Conservation (phyloP, 1,140 invertebrate species). For the Conus betulinus region DNA sequence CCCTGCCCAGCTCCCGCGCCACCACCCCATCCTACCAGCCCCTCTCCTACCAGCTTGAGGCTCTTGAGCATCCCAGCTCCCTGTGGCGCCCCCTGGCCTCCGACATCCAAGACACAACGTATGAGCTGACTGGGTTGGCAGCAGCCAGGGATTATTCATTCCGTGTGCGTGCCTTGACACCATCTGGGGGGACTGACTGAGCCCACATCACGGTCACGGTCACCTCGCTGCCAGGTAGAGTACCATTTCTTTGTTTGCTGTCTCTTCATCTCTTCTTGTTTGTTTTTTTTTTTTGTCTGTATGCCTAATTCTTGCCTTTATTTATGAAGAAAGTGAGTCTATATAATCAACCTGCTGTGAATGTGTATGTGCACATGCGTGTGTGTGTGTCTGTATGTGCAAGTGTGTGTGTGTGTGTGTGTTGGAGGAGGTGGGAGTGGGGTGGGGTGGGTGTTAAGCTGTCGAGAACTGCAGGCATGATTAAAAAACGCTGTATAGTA, state of each 20-base stretch:
- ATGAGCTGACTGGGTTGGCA: conserved; percentile 60
- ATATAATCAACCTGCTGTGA: too few relatives aligned
- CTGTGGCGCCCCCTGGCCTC: conserved; percentile 63
- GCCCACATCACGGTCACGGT: conserved; percentile 64
- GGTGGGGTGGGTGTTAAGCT: too few relatives aligned
- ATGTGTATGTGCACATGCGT: too few relatives aligned
- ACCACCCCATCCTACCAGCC: conserved; percentile 45
- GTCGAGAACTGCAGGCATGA: too few relatives aligned
- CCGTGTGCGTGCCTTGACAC: conserved; percentile 83
- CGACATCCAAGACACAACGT: conserved; percentile 59
- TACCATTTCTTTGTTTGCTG: background rate
- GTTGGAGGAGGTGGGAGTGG: too few relatives aligned
- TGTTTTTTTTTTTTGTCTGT: background rate
- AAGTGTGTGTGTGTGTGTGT: too few relatives aligned
- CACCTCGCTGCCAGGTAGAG: conserved; percentile 65
- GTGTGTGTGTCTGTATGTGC: too few relatives aligned
- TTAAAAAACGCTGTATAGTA: too few relatives aligned
- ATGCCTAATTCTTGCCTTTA: too few relatives aligned
- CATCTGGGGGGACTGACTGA: conserved; percentile 77
- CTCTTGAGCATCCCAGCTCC: conserved; percentile 59
- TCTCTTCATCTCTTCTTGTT: background rate
- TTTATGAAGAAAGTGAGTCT: too few relatives aligned
- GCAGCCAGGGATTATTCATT: conserved; percentile 66
- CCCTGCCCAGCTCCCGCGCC: conserved; percentile 42
- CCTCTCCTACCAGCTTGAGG: conserved; percentile 66